phyloP scores from a whole-genome alignment of 2,797 vertebrate genomes.

The Aphelocoma californica region DNA sequence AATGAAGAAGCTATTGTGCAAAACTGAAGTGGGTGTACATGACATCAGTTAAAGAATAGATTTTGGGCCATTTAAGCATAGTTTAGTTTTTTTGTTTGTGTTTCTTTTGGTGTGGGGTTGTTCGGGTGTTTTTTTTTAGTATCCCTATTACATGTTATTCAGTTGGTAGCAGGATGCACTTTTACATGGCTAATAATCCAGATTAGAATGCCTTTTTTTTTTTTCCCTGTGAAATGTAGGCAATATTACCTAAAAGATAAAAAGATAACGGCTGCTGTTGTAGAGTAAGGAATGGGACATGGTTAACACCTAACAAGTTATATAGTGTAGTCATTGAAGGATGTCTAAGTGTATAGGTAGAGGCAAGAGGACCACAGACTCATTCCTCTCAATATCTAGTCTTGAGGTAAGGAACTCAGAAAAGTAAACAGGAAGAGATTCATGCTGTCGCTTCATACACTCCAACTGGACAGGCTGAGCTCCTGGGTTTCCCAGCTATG shows the following conservation, averaged over 20 bases:
- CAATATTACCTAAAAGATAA: neutral
- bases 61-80: neutral
- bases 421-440: neutral
- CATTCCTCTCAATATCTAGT: neutral
- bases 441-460: neutral
- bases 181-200: neutral
- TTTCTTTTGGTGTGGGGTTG: too few species aligned
- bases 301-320: neutral
- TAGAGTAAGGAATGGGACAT: neutral
- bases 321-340: neutral
- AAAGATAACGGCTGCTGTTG: neutral
- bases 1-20: constrained; percentile 53
- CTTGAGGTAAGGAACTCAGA: neutral
- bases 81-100: neutral
- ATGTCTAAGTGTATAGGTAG: neutral
- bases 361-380: neutral
- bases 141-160: neutral
- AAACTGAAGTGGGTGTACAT: neutral
- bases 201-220: neutral
- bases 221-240: neutral
- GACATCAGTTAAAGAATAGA: neutral
- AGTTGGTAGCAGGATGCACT: neutral
- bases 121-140: neutral
- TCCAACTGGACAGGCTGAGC: neutral
- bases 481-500: neutral